These are phyloP conservation scores for Pygmarrhopalites habei DNA, from an alignment of 1,140 invertebrate species.

Conservation along the genomic window DNA sequence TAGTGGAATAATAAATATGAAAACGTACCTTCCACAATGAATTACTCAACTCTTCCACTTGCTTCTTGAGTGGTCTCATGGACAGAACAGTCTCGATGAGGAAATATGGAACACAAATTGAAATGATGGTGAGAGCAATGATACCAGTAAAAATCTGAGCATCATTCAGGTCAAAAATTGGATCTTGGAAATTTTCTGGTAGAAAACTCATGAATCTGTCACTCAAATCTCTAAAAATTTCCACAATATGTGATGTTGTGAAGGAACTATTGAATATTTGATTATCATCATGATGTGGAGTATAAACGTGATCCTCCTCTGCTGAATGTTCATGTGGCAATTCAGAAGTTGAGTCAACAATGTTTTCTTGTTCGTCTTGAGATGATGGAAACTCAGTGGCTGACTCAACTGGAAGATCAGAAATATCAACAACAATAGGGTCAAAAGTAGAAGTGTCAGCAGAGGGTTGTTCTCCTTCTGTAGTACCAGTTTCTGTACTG, in stretches of 20 bases:
- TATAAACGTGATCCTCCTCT: constrained; percentile 22
- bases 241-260: constrained; percentile 18
- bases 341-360: not conserved
- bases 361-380: no score
- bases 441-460: not conserved
- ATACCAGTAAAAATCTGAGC: constrained; percentile 37
- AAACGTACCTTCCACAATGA: constrained; percentile 35
- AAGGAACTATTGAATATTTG: not conserved
- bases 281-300: constrained; percentile 18
- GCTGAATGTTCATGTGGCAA: not conserved
- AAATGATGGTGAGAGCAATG: constrained; percentile 33
- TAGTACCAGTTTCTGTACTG: not conserved
- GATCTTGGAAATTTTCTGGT: constrained; percentile 37
- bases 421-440: no score
- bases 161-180: constrained; percentile 36
- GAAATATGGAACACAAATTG: constrained; percentile 38
- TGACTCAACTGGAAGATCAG: not conserved
- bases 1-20: not conserved
- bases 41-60: constrained; percentile 36
- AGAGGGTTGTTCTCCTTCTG: not conserved
- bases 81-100: constrained; percentile 32
- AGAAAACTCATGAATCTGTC: constrained; percentile 29
- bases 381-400: not conserved
- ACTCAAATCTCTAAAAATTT: constrained; percentile 31
- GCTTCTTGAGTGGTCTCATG: constrained; percentile 32